Evolutionary conservation across 2,797 vertebrate genomes (phyloP), one percentile per base, ranked within the genome.

Genomic region (Cacajao melanocephalus): DNA sequence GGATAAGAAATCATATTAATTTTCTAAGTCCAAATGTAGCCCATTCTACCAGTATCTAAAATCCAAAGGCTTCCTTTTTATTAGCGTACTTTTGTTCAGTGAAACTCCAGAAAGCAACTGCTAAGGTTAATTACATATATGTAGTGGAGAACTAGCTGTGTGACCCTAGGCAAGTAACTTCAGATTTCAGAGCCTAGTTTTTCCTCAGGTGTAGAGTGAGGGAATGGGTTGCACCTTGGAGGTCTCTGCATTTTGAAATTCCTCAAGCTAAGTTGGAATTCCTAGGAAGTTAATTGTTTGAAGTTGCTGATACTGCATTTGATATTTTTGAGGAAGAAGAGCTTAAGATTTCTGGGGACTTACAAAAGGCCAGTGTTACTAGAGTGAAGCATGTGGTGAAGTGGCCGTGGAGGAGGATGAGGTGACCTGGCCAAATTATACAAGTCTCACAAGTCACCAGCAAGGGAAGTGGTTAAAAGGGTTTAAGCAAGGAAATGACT

Each of bases 1-100:
- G 91, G 72, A 96, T 93, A 94, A 94, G 87, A 95, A 98, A 94
- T 96, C 89, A 97, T 96, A 97, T 96, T 97, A 92, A 97, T 97
- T 97, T 97, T 93, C 90, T 73, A 92, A 92, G 72, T 94, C 46
- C 58, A 88, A 73, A 55, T 76, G 30, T 93, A 85, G 88, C 93
- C 95, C 64, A 95, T 84, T 97, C 72, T 90, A 81, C 58, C 67
- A 81, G 75, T 93, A 96, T 94, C 96, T 98, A 95, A 96, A 97
- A 94, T 97, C 87, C 83, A 87, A 91, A 95, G 67, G 19, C 80
- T 96, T 96, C 92, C 86, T 94, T 96, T 97, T 97, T 98, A 93
- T 97, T 97, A 97, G 97, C 97, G 90, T 96, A 95, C 97, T 96
- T 97, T 96, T 95, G 61, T 78, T 93, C 19, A 92, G 92, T 96